Conservation (phyloP, 2,797 vertebrate genomes). For the Pygocentrus nattereri region DNA sequence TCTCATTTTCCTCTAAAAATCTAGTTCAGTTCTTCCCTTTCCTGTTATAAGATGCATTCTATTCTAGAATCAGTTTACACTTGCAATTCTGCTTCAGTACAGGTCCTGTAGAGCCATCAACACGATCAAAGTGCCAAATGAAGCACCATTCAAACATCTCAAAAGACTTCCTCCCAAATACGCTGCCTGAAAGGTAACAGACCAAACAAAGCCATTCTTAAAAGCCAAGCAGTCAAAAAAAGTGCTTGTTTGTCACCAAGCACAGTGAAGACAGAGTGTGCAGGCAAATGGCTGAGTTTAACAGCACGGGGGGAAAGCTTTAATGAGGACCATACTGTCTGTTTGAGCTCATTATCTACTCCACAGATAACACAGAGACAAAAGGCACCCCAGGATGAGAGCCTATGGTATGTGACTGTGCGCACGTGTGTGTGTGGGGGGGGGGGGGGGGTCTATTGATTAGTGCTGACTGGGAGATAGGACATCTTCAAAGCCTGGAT, state of each 20-base stretch:
- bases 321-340: constrained; percentile 47
- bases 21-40: neutral
- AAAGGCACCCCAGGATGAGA: constrained; percentile 35
- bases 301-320: neutral
- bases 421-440: constrained; percentile 32
- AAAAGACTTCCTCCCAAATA: neutral
- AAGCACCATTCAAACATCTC: neutral
- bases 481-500: constrained; percentile 48
- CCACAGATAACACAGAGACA: constrained; percentile 49
- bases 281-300: constrained; percentile 42
- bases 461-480: constrained; percentile 47
- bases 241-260: neutral
- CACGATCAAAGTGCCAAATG: constrained; percentile 25
- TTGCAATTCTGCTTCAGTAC: neutral
- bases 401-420: constrained; percentile 19
- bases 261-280: neutral
- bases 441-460: constrained; percentile 52
- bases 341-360: constrained; percentile 63
- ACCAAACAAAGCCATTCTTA: constrained; percentile 29
- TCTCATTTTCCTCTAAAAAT: neutral
- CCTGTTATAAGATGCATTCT: neutral
- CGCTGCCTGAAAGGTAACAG: neutral
- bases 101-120: neutral
- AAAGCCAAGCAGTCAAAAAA: neutral
- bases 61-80: neutral